Percentiles rank a stretch among this genome's conserved stretches.
phyloP scores from a whole-genome alignment of 2,888 invertebrate species.

The Lasioglossum oenotherae region DNA sequence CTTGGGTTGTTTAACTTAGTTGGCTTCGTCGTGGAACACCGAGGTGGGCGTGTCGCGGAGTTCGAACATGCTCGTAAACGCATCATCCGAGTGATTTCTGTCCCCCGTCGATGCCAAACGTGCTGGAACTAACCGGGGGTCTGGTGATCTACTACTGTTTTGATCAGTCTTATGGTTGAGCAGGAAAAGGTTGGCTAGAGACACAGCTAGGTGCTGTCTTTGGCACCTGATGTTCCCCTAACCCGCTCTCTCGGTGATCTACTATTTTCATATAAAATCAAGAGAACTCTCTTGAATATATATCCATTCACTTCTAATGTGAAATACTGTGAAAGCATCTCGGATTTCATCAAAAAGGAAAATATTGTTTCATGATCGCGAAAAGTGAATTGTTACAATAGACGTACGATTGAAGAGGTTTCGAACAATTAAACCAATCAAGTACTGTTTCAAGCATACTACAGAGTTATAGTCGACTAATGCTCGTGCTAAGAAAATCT shows the following conservation, averaged over 20 bases:
- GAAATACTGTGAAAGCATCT: background rate
- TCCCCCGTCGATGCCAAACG: slow-evolving; percentile 4
- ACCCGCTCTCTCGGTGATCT: background rate
- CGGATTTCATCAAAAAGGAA: background rate
- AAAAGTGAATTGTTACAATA: background rate
- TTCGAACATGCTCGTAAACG: slow-evolving; percentile 40
- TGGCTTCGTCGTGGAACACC: background rate
- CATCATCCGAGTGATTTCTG: slow-evolving; percentile 26
- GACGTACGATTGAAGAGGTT: background rate
- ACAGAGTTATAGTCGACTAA: background rate
- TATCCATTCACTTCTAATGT: background rate
- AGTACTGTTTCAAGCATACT: background rate
- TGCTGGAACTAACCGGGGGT: slow-evolving; percentile 17
- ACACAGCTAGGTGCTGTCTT: background rate
- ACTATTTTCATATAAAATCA: background rate
- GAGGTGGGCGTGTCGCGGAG: slow-evolving; percentile 17
- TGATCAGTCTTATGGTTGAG: background rate
- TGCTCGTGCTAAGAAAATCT: background rate
- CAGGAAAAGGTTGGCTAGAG: background rate
- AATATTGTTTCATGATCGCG: background rate
- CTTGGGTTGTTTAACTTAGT: slow-evolving; percentile 9
- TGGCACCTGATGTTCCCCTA: background rate
- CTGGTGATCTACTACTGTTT: background rate
- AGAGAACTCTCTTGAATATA: background rate
- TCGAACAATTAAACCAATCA: slow-evolving; percentile 1